Base-by-base conservation (phyloP, 1,140 invertebrate species). In the Drosophila bocqueti region DNA sequence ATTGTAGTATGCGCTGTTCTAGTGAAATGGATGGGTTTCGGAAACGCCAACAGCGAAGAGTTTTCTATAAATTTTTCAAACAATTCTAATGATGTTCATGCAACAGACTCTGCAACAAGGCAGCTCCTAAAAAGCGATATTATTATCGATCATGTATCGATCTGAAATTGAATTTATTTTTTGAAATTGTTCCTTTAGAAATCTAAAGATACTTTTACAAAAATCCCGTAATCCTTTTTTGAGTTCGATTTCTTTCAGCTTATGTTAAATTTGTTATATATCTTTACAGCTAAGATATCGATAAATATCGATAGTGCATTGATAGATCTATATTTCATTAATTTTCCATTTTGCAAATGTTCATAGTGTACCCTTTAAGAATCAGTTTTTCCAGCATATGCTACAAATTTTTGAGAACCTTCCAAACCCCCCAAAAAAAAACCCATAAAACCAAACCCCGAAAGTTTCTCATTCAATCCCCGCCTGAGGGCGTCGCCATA, bases 21-120 rank as follows among this genome's bases (percentile, higher is more conserved):
- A n/a, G n/a, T n/a, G n/a, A n/a, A 73, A 72, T 47, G 52, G 29
- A 45, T 63, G 63, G 1, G 21, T 45, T 61, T 29, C 21, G 40
- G 21, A 63, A 57, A 57, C 21, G 40, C 8, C n/a, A 36, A 36
- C 4, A 36, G 15, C 9, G 21, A 57, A 26, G 38, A 24, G 13
- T 36, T 38, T 24, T 21, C 8, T 15, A 24, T 61, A 18, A 34
- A 21, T 49, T 49, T 16, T 49, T 2, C 0, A 10, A 49, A 26
- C 16, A 29, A 50, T 18, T 54, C 10, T 15, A 36, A 38, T 10
- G 7, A 15, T 54, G n/a, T 31, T 18, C 5, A 10, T 50, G 9
- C n/a, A 29, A 7, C 8, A 29, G 46, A 49, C 5, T 2, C 46
- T 49, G 8, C 13, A 18, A 36, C 4, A 18, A 21, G 11, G 15